Evolutionary conservation across 2,888 invertebrate species (phyloP).

Genomic region (Lithophane leautieri): DNA sequence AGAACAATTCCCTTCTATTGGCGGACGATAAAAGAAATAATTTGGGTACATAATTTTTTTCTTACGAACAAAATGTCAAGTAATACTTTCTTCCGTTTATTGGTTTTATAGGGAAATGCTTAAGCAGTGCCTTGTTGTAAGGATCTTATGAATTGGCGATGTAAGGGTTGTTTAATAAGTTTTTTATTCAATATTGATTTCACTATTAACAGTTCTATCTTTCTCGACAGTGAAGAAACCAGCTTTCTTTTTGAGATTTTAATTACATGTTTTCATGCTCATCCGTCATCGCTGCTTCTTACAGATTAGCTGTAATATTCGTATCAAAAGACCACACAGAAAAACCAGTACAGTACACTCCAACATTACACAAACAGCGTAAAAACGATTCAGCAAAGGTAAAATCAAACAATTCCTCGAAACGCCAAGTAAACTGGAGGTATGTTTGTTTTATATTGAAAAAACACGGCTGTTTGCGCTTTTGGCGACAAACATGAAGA

Average conservation of each 20-base stretch:
- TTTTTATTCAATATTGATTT: constrained; percentile 12
- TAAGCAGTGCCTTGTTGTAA: constrained; percentile 39
- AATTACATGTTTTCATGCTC: constrained; percentile 5
- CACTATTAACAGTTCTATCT: not conserved
- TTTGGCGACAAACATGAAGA: constrained; percentile 74
- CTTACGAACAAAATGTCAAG: constrained; percentile 50
- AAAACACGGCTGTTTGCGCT: constrained; percentile 72
- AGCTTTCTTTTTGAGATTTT: not conserved
- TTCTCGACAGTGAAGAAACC: not conserved
- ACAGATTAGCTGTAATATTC: constrained; percentile 16
- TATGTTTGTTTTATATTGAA: constrained; percentile 68
- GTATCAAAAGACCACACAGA: constrained; percentile 34
- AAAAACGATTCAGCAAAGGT: constrained; percentile 51
- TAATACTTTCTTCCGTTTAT: constrained; percentile 60
- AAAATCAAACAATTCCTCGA: constrained; percentile 57
- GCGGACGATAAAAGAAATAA: constrained; percentile 67
- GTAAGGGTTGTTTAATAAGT: constrained; percentile 15
- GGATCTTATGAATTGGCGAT: constrained; percentile 24
- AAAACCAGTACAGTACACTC: constrained; percentile 13
- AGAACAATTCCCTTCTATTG: constrained; percentile 68
- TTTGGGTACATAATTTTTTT: constrained; percentile 66
- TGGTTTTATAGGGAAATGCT: constrained; percentile 57
- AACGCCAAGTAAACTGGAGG: constrained; percentile 46
- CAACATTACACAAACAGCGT: constrained; percentile 17
- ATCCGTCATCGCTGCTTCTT: not conserved